Evolutionary conservation across 2,113 vertebrate genomes (phyloP).

Genomic region (Petrocephalus microphthalmus): DNA sequence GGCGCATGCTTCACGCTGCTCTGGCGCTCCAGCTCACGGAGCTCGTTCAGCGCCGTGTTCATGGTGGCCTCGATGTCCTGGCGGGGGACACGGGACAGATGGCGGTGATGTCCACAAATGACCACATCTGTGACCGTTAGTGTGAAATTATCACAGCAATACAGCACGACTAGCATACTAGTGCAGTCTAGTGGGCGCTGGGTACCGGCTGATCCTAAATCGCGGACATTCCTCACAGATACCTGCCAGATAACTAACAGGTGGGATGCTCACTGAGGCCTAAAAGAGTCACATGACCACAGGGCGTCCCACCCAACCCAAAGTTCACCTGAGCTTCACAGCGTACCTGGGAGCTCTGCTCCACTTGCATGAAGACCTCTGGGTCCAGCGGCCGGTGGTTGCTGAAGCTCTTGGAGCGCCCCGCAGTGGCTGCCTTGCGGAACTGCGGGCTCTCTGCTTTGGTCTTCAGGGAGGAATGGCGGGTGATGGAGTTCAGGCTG

Average conservation of each 20-base stretch:
- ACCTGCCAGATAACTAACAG: not conserved
- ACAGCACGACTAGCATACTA: not conserved
- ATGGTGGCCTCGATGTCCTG: conserved; percentile 87
- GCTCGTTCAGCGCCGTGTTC: conserved; percentile 85
- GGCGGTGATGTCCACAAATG: not conserved
- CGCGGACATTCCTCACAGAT: not conserved
- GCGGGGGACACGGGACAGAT: not conserved
- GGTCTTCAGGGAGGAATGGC: conserved; percentile 90
- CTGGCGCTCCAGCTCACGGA: conserved; percentile 84
- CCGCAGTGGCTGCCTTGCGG: conserved; percentile 75
- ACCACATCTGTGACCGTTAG: not conserved
- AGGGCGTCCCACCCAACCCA: not conserved
- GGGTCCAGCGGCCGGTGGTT: conserved; percentile 91
- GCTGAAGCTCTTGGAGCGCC: conserved; percentile 97
- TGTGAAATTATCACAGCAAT: too few species aligned
- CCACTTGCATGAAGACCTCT: conserved; percentile 85
- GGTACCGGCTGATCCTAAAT: not conserved
- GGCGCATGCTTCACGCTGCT: conserved; percentile 84
- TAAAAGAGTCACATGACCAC: not conserved
- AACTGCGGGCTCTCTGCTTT: conserved; percentile 90
- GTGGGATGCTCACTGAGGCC: not conserved
- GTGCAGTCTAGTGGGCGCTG: not conserved
- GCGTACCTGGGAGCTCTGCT: conserved; percentile 60
- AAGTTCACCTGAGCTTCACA: not conserved
- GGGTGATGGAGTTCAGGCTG: conserved; percentile 89